phyloP scores from a whole-genome alignment of 1,140 invertebrate genomes.

The Pinna nobilis region DNA sequence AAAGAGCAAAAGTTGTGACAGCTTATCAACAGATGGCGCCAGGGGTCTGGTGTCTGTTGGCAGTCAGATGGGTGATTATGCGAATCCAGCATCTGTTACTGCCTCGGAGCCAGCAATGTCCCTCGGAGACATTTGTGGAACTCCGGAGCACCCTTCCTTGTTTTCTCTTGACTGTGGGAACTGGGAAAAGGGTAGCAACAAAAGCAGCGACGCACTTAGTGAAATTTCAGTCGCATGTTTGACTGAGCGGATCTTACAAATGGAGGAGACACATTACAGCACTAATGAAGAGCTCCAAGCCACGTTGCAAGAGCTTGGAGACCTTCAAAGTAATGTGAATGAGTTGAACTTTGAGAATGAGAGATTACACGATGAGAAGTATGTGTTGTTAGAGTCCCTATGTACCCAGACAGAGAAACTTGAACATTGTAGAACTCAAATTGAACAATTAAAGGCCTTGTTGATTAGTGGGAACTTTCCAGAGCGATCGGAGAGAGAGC shows the following conservation, averaged over 20 bases:
- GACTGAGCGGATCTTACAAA: slow-evolving; percentile 93
- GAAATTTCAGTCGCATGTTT: slow-evolving; percentile 94
- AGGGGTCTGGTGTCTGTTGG: slow-evolving; percentile 27
- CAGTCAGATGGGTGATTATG: slow-evolving; percentile 11
- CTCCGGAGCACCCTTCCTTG: slow-evolving; percentile 64
- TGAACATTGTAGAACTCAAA: slow-evolving; percentile 80
- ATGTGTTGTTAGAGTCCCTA: slow-evolving; percentile 90
- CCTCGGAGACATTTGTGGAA: slow-evolving; percentile 61
- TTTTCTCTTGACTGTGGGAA: slow-evolving; percentile 60
- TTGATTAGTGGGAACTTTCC: slow-evolving; percentile 68
- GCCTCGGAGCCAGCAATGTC: slow-evolving; percentile 78
- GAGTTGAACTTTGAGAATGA: slow-evolving; percentile 93
- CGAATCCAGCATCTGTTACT: slow-evolving; percentile 57
- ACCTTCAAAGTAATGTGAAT: slow-evolving; percentile 87
- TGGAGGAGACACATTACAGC: slow-evolving; percentile 90
- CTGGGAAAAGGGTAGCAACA: slow-evolving; percentile 91
- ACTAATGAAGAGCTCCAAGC: slow-evolving; percentile 97
- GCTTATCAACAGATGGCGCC: slow-evolving; percentile 60
- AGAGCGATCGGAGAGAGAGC: slow-evolving; percentile 83
- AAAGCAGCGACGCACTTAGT: slow-evolving; percentile 82
- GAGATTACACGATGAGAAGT: slow-evolving; percentile 89
- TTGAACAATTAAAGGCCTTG: slow-evolving; percentile 80
- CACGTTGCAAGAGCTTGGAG: slow-evolving; percentile 92
- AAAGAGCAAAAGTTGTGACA: slow-evolving; percentile 65
- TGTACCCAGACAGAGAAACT: slow-evolving; percentile 93